Percentiles rank a stretch among this genome's conserved stretches.
Evolutionary conservation across 92 coral and sea anemone genomes (phyloP).

Genomic region (Porites lobata): DNA sequence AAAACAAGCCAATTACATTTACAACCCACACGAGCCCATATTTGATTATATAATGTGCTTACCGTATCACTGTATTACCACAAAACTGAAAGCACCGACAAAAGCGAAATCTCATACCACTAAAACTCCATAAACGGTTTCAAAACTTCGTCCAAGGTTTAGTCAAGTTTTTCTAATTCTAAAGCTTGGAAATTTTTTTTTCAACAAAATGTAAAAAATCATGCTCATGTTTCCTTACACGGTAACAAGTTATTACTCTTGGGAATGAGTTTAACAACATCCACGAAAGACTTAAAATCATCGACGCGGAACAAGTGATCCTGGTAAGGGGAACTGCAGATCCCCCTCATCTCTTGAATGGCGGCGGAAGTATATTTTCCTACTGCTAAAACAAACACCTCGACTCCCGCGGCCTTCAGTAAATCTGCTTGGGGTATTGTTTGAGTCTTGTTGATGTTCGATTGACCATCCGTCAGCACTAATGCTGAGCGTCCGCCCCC

Average conservation of each 20-base stretch:
- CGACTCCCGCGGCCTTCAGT: slow-evolving; percentile 68
- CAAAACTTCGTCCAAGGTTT: too few species aligned
- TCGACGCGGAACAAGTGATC: slow-evolving; percentile 79
- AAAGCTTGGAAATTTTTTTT: too few species aligned
- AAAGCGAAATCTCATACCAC: too few species aligned
- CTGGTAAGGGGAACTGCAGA: slow-evolving; percentile 16
- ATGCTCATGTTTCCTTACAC: background rate
- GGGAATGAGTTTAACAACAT: slow-evolving; percentile 79
- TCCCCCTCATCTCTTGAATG: slow-evolving; percentile 65
- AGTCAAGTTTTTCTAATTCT: too few species aligned
- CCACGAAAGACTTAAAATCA: slow-evolving; percentile 64
- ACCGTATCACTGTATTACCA: too few species aligned
- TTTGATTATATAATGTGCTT: too few species aligned
- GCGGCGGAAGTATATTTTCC: slow-evolving; percentile 69
- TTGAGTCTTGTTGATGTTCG: slow-evolving; percentile 60
- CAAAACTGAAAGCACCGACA: too few species aligned
- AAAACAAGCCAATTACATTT: too few species aligned
- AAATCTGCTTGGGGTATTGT: slow-evolving; percentile 69
- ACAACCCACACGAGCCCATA: too few species aligned
- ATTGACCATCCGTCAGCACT: slow-evolving; percentile 80
- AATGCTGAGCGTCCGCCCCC: slow-evolving; percentile 64
- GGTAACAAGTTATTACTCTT: background rate
- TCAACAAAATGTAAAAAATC: background rate
- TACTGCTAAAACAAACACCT: slow-evolving; percentile 86
- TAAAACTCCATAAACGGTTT: too few species aligned